Evolutionary conservation across 2,888 invertebrate species (phyloP).

Genomic region (Frankliniella intonsa): DNA sequence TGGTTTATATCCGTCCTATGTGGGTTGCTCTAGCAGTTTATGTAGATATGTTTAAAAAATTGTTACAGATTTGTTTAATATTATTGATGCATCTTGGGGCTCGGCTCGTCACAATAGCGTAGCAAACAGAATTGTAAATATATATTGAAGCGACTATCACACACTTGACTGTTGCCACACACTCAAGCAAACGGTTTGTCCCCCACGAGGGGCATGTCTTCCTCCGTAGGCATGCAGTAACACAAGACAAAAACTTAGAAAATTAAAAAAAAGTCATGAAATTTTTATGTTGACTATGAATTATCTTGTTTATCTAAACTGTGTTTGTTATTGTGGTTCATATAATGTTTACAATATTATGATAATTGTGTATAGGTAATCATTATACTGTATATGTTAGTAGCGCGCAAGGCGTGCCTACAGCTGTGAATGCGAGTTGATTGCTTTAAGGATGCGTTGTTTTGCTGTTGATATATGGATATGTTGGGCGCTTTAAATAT

Average conservation of each 20-base stretch:
- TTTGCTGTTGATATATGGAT: conserved; percentile 1
- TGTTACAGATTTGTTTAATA: not conserved
- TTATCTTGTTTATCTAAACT: conserved; percentile 17
- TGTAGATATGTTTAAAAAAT: no score
- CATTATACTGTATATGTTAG: conserved; percentile 18
- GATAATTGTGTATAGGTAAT: conserved; percentile 23
- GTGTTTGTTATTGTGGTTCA: conserved; percentile 26
- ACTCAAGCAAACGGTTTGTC: conserved; percentile 15
- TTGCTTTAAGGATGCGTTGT: conserved; percentile 21
- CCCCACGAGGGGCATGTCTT: conserved; percentile 15
- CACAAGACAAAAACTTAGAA: conserved; percentile 15
- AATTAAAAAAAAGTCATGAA: conserved; percentile 11
- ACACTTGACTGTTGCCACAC: conserved; percentile 22
- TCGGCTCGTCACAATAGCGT: not conserved
- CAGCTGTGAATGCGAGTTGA: conserved; percentile 19
- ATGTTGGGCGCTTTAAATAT: conserved; percentile 7
- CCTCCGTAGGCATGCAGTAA: conserved; percentile 23
- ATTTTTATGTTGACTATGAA: conserved; percentile 23
- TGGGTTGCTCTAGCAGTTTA: no score
- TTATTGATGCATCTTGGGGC: not conserved
- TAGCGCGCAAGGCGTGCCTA: not conserved
- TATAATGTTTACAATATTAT: conserved; percentile 24
- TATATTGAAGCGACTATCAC: not conserved
- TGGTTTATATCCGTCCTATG: not conserved
- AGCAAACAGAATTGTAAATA: not conserved